These are phyloP conservation scores for Hydractinia echinata DNA, from an alignment of 30 jellyfish, hydroid and myxozoan species.

Conservation along the genomic window DNA sequence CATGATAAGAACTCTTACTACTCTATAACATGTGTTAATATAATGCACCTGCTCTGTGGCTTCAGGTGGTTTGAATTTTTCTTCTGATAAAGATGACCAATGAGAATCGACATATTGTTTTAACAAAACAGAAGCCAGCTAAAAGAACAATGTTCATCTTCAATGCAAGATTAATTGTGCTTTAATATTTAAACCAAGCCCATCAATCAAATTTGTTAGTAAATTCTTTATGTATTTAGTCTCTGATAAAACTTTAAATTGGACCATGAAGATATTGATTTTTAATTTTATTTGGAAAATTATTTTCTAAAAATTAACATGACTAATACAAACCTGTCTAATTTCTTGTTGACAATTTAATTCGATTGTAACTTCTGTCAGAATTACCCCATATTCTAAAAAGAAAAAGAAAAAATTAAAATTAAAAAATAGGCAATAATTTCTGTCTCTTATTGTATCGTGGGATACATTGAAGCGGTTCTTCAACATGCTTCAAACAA, in stretches of 20 bases:
- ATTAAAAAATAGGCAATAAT: too few relatives aligned
- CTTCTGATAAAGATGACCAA: slow-evolving; percentile 80
- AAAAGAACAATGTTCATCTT: background rate
- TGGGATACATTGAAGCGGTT: too few relatives aligned
- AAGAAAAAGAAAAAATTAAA: background rate
- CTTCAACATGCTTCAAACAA: too few relatives aligned
- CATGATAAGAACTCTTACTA: background rate
- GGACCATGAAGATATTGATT: too few relatives aligned
- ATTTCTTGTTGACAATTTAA: slow-evolving; percentile 39
- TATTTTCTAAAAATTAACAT: too few relatives aligned
- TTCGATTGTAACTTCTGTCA: slow-evolving; percentile 59
- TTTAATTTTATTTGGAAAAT: too few relatives aligned
- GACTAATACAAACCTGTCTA: slow-evolving; percentile 50
- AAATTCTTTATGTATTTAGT: background rate
- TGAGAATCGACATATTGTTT: slow-evolving; percentile 74
- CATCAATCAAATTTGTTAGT: background rate
- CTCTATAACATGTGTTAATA: background rate
- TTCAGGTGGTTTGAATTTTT: slow-evolving; percentile 84
- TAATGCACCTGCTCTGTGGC: slow-evolving; percentile 43
- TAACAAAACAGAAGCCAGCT: slow-evolving; percentile 89
- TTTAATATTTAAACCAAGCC: too few relatives aligned
- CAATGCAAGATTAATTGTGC: too few relatives aligned
- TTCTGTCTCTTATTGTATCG: too few relatives aligned
- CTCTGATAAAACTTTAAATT: too few relatives aligned
- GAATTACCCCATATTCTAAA: slow-evolving; percentile 70